Conservation (phyloP, 2,888 invertebrate species). For the Stenolophus ochropezus region DNA sequence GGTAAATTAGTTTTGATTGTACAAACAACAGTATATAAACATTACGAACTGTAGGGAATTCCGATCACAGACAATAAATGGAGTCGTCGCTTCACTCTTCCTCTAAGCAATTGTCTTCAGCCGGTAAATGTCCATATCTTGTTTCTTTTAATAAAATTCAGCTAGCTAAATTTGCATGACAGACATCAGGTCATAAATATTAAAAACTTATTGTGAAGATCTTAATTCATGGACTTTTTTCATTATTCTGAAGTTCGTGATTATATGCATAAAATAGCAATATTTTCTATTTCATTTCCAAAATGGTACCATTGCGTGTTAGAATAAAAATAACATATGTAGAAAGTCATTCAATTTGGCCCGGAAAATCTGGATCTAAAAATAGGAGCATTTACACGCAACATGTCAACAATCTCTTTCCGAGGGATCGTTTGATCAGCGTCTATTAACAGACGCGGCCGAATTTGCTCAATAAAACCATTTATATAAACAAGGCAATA, state of each 20-base stretch:
- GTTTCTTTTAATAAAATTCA: too few species aligned
- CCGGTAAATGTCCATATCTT: too few species aligned
- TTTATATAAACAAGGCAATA: slow-evolving; percentile 20
- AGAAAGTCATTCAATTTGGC: neutral
- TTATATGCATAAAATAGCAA: neutral
- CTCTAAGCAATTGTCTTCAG: too few species aligned
- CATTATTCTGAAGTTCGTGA: neutral
- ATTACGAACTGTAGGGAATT: too few species aligned
- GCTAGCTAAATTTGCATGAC: too few species aligned
- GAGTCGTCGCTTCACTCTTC: too few species aligned
- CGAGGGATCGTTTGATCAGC: neutral
- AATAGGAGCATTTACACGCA: slow-evolving; percentile 14
- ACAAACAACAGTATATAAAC: too few species aligned
- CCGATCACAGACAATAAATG: too few species aligned
- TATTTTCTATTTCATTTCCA: neutral
- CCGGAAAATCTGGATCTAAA: neutral
- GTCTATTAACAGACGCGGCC: neutral
- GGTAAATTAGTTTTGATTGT: too few species aligned
- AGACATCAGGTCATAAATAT: too few species aligned
- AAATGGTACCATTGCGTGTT: neutral
- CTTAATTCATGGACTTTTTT: too few species aligned
- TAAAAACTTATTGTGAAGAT: too few species aligned
- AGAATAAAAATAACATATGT: slow-evolving; percentile 27
- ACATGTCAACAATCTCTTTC: slow-evolving; percentile 14
- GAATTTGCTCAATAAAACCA: slow-evolving; percentile 24